Evolutionary conservation across 2,888 invertebrate genomes (phyloP).

Genomic region (Branchinecta sandiegonensis): DNA sequence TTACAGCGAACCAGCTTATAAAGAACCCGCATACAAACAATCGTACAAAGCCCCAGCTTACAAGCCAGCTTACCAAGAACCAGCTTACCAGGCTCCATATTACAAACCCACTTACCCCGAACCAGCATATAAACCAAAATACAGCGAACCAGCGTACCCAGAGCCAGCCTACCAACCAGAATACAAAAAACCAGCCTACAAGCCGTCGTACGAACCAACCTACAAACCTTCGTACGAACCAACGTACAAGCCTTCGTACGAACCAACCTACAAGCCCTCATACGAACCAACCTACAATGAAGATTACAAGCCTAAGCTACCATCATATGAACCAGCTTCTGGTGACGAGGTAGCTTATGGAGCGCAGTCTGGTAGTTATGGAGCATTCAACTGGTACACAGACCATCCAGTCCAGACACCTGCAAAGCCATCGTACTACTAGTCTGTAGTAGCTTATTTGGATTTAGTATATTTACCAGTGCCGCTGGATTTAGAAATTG

Average conservation of each 20-base stretch:
- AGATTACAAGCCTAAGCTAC: neutral
- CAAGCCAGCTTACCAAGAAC: neutral
- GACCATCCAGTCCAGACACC: conserved; percentile 15
- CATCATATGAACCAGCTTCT: conserved; percentile 16
- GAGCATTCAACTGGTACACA: conserved; percentile 21
- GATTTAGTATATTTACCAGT: too few relatives aligned
- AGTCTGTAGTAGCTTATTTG: neutral
- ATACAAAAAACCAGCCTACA: neutral
- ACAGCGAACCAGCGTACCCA: neutral
- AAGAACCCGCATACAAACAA: conserved; percentile 11
- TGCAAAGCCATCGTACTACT: neutral
- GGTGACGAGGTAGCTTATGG: conserved; percentile 19
- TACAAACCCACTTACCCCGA: neutral
- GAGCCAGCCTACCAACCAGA: conserved; percentile 3
- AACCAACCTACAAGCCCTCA: conserved; percentile 14
- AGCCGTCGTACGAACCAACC: conserved; percentile 17
- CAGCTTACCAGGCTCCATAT: neutral
- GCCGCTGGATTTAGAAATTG: too few relatives aligned
- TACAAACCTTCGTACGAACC: conserved; percentile 18
- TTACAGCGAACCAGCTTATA: neutral
- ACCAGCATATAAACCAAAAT: conserved; percentile 15
- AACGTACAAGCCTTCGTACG: conserved; percentile 3
- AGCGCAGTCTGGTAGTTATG: conserved; percentile 7
- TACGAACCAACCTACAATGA: conserved; percentile 17
- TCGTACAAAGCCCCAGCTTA: conserved; percentile 3